A percentile compares a stretch with the other conserved stretches of the same genome.
Evolutionary conservation across 2,888 invertebrate genomes (phyloP).

Genomic region (Drosophila engyochracea): DNA sequence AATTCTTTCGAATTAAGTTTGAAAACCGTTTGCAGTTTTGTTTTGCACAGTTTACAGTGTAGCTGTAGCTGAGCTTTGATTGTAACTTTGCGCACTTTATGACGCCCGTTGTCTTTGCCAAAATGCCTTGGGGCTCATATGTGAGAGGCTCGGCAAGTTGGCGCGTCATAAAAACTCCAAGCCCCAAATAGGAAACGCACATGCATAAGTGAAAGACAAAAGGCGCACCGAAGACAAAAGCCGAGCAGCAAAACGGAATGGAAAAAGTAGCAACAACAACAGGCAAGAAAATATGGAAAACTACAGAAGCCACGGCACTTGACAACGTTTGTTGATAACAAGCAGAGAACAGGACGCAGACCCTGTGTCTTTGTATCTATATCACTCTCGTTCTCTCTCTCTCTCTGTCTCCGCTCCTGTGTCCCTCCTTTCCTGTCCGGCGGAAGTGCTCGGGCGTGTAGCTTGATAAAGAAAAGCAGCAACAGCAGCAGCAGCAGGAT

Average conservation of each 20-base stretch:
- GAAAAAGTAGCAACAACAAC: conserved; percentile 30
- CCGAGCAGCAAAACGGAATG: conserved; percentile 18
- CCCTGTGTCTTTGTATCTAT: conserved; percentile 6
- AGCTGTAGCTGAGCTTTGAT: conserved; percentile 50
- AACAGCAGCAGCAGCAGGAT: conserved; percentile 15
- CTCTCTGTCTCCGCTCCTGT: conserved; percentile 2
- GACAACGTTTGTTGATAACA: conserved; percentile 70
- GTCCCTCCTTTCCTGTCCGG: conserved; percentile 13
- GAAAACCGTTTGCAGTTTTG: background rate
- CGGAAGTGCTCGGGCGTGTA: conserved; percentile 59
- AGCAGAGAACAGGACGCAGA: conserved; percentile 33
- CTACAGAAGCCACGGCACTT: conserved; percentile 57
- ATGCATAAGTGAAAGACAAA: conserved; percentile 81
- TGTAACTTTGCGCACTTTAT: conserved; percentile 80
- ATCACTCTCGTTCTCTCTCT: background rate
- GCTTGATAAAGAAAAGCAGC: conserved; percentile 56
- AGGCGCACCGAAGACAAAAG: conserved; percentile 67
- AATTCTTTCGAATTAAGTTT: background rate
- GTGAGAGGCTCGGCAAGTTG: conserved; percentile 52
- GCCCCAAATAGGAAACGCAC: conserved; percentile 62
- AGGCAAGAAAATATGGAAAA: conserved; percentile 17
- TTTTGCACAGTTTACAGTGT: background rate
- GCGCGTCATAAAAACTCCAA: conserved; percentile 70
- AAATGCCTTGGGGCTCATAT: conserved; percentile 73
- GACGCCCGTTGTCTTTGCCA: conserved; percentile 62